Conservation (phyloP, 2,888 invertebrate species). For the Ichneumoninae sp. region DNA sequence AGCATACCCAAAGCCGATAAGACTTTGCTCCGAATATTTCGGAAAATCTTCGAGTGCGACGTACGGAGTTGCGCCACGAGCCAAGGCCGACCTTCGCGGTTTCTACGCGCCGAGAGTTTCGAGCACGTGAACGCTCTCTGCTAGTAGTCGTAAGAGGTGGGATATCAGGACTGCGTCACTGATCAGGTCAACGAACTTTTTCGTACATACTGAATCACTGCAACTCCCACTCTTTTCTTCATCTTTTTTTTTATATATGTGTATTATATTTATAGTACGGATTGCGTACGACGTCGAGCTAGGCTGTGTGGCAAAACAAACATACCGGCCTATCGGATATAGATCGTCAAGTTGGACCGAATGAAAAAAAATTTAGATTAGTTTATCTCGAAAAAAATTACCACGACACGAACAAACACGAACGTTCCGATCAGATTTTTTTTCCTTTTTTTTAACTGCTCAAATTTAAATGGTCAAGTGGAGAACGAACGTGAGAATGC, state of each 20-base stretch:
- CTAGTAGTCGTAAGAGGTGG: constrained; percentile 8
- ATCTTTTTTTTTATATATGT: not conserved
- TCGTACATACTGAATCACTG: constrained; percentile 16
- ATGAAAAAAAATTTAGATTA: not conserved
- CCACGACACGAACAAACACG: too few relatives aligned
- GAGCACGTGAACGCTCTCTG: constrained; percentile 15
- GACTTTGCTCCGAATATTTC: not conserved
- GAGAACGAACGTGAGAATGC: not conserved
- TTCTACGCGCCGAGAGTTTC: constrained; percentile 38
- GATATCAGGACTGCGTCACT: not conserved
- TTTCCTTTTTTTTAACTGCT: not conserved
- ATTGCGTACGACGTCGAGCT: not conserved
- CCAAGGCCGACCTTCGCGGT: constrained; percentile 52
- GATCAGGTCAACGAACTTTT: constrained; percentile 31
- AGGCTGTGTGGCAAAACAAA: not conserved
- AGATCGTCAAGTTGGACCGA: not conserved
- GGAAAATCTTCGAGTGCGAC: constrained; percentile 17
- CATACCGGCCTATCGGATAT: not conserved
- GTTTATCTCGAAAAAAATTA: not conserved
- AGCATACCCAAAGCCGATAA: not conserved
- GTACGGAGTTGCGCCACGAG: constrained; percentile 41
- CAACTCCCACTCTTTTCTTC: not conserved
- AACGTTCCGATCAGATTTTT: not conserved
- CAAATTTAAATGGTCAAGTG: not conserved
- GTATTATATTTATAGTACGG: not conserved